A percentile compares a stretch with the other conserved stretches of the same genome.
phyloP scores from a whole-genome alignment of 2,888 invertebrate genomes.

The Rapana venosa region DNA sequence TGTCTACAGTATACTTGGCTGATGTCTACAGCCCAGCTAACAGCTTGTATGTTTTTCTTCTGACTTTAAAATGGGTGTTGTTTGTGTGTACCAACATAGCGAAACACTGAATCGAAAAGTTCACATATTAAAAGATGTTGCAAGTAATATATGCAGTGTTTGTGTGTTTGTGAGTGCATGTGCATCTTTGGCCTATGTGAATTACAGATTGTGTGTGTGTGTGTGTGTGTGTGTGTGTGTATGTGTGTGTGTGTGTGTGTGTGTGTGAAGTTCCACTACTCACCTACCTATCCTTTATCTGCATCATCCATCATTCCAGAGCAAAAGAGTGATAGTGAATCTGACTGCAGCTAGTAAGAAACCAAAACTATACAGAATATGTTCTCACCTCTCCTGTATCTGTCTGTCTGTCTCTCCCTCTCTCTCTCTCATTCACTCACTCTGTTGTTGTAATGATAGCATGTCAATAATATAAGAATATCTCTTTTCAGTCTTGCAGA shows the following conservation, averaged over 20 bases:
- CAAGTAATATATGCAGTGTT: background rate
- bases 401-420: conserved; percentile 10
- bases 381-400: background rate
- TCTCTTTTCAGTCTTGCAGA: background rate
- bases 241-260: background rate
- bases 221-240: background rate
- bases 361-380: background rate
- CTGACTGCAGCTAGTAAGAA: too few species aligned
- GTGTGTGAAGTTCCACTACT: background rate
- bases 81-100: too few species aligned
- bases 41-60: too few species aligned
- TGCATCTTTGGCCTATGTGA: background rate
- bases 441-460: background rate
- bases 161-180: background rate
- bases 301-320: too few species aligned
- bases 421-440: background rate
- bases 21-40: too few species aligned
- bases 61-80: too few species aligned
- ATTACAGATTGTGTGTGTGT: background rate
- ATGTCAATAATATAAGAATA: too few species aligned
- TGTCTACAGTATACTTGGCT: too few species aligned
- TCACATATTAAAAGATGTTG: background rate
- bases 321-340: too few species aligned
- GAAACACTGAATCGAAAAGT: too few species aligned
- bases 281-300: too few species aligned